These are phyloP conservation scores for Rhinophrynus dorsalis DNA, from an alignment of 2,797 vertebrate genomes.

Conservation along the genomic window DNA sequence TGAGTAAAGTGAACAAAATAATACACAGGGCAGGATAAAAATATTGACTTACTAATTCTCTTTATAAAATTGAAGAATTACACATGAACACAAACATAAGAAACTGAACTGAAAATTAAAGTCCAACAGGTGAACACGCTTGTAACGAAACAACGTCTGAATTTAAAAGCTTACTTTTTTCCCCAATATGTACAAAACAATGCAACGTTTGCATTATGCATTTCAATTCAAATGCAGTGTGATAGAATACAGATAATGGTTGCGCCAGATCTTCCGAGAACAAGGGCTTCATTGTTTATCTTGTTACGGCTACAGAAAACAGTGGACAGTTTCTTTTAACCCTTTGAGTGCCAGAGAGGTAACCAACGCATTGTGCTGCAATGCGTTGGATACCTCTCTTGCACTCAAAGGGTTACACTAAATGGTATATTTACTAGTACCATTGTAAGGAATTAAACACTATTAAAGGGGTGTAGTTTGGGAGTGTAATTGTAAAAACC, in stretches of 20 bases:
- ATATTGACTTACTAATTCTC: conserved; percentile 78
- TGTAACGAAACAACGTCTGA: conserved; percentile 53
- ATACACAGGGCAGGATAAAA: conserved; percentile 79
- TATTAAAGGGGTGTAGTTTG: no score
- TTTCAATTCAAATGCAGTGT: conserved; percentile 67
- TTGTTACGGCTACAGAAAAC: no score
- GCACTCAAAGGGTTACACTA: no score
- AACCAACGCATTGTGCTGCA: no score
- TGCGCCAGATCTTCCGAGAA: conserved; percentile 77
- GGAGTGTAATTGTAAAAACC: no score
- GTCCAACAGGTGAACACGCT: conserved; percentile 57
- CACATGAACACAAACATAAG: conserved; percentile 72
- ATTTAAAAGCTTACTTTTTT: conserved; percentile 61
- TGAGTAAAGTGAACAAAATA: conserved; percentile 73
- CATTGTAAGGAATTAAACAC: no score
- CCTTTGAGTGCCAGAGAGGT: no score
- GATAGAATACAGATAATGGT: conserved; percentile 87
- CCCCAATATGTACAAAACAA: conserved; percentile 62
- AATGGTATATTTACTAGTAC: no score
- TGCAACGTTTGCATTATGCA: conserved; percentile 51
- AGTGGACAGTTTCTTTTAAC: no score
- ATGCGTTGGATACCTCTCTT: no score
- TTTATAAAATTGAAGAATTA: conserved; percentile 79
- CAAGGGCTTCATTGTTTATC: no score
- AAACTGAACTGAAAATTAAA: conserved; percentile 58